Evolutionary conservation across 2,888 invertebrate species (phyloP), one percentile per base, ranked within the genome.

Genomic region (Eristalis arbustorum): DNA sequence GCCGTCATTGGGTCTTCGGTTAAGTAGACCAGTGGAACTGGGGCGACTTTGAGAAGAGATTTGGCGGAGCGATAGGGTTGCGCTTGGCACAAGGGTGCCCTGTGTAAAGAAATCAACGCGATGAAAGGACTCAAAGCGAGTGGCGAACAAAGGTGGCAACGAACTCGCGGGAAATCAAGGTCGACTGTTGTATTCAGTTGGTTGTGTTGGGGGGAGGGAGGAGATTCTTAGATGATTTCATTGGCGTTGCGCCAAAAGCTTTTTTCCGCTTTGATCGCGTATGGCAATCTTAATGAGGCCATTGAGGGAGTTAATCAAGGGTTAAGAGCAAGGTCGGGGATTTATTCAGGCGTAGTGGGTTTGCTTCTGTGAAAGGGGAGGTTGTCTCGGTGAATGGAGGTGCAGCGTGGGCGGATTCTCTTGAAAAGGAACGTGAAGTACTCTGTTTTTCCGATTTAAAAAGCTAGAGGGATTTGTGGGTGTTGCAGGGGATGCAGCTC

Each of bases 11-110:
- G 28, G 76, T 42, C 22, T 34, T 40, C 14, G 49, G 25, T 14
- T 67, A 63, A 62, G 68, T 63, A 63, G 73, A 78, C 40, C 78
- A 78, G 71, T 66, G 71, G n/a, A 72, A 62, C 69, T 71, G 76
- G 66, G 49, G 18, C 13, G 31, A 11, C 22, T 11, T 37, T 37
- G 37, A 31, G 14, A n/a, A n/a, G 22, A 6, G 40, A 49, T 49
- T 49, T 18, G 18, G 8, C 8, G n/a, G 4, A 14, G n/a, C 18
- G 49, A 18, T 49, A 8, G 49, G 18, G 49, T 13, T 6, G 13
- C 37, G 13, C 37, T 37, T 37, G 10, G 37, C 8, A 28, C 31
- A 31, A 31, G 31, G 31, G 31, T 31, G 31, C 1, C 31, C 10
- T 31, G 31, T 31, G 31, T 31, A 67, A 67, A 56, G 49, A 37